A percentile compares a stretch with the other conserved stretches of the same genome.
These are phyloP conservation scores for Odontomachus brunneus DNA, from an alignment of 1,140 invertebrate genomes.

Conservation along the genomic window DNA sequence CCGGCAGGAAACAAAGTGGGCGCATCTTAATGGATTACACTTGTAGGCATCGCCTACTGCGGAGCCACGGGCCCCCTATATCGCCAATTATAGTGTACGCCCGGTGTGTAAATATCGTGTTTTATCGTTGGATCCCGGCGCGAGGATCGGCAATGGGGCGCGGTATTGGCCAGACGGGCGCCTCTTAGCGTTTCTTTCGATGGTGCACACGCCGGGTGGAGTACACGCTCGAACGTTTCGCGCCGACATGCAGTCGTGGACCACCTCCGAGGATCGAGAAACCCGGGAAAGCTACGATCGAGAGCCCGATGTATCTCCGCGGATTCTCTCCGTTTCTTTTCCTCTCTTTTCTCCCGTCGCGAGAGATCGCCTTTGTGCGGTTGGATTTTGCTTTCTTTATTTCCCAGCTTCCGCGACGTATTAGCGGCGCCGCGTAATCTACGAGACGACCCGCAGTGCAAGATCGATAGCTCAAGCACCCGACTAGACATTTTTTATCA, in stretches of 20 bases:
- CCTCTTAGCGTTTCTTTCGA: constrained; percentile 46
- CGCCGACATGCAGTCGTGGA: constrained; percentile 18
- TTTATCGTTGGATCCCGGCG: constrained; percentile 71
- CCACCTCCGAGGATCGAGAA: constrained; percentile 29
- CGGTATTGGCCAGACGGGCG: constrained; percentile 25
- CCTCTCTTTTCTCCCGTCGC: not conserved
- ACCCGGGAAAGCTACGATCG: constrained; percentile 40
- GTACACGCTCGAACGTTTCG: constrained; percentile 33
- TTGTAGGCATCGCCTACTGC: constrained; percentile 77
- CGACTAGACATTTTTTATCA: no score
- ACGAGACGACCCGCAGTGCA: no score
- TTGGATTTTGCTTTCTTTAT: no score
- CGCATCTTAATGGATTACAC: constrained; percentile 79
- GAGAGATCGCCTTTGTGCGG: no score
- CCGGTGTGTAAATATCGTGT: constrained; percentile 75
- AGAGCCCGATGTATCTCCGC: not conserved
- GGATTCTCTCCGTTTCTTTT: no score
- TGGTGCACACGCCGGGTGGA: constrained; percentile 16
- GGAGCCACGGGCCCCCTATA: constrained; percentile 61
- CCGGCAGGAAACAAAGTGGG: constrained; percentile 69
- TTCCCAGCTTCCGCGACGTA: no score
- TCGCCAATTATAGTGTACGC: constrained; percentile 78
- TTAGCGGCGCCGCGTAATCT: no score
- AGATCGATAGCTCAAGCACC: no score
- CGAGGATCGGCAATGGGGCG: constrained; percentile 43